Evolutionary conservation across 2,797 vertebrate genomes (phyloP).

Genomic region (Pangasius krempfi): DNA sequence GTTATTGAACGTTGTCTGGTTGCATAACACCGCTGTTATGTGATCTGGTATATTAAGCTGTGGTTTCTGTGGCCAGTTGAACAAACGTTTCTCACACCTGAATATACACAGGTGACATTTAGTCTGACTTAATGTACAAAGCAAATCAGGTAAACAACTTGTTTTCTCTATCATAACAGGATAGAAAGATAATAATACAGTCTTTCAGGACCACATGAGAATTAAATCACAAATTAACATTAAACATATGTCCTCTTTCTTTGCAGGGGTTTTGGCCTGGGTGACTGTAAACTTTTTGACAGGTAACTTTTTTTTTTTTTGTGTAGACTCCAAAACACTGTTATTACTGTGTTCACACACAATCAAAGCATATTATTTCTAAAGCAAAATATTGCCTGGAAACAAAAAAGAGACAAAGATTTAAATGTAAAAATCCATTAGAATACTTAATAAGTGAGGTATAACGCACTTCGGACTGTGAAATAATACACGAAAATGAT

Average conservation of each 20-base stretch:
- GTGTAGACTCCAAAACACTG: background rate
- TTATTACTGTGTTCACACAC: background rate
- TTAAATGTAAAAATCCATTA: background rate
- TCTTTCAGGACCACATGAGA: background rate
- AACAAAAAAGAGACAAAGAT: background rate
- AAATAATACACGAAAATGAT: background rate
- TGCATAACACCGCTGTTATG: background rate
- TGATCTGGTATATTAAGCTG: slow-evolving; percentile 45
- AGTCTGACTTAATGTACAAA: background rate
- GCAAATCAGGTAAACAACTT: background rate
- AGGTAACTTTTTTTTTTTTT: slow-evolving; percentile 71
- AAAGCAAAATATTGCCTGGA: background rate
- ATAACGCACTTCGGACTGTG: background rate
- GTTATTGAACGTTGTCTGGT: background rate
- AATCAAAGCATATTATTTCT: background rate
- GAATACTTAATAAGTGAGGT: background rate
- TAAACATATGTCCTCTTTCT: slow-evolving; percentile 32
- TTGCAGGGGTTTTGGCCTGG: slow-evolving; percentile 94
- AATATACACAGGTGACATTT: background rate
- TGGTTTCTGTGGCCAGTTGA: slow-evolving; percentile 32
- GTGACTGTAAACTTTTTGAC: slow-evolving; percentile 93
- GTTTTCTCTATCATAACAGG: background rate
- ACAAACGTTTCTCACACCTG: slow-evolving; percentile 18
- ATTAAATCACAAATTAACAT: background rate
- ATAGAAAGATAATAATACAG: background rate